Conservation (phyloP, 2,113 vertebrate species). For the Crypturellus undulatus region DNA sequence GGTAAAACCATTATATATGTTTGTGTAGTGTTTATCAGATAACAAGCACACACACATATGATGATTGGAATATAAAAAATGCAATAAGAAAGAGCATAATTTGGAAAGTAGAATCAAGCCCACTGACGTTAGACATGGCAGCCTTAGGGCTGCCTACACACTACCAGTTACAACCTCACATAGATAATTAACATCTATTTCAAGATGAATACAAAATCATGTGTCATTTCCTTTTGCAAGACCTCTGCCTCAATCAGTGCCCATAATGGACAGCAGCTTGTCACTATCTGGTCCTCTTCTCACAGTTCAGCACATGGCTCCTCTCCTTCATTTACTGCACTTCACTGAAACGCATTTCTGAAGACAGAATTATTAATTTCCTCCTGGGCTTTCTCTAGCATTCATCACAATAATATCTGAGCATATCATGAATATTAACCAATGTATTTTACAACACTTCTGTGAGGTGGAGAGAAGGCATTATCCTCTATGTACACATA, state of each 20-base stretch:
- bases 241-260: neutral
- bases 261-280: fast-evolving
- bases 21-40: neutral
- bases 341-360: neutral
- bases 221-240: fast-evolving
- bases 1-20: neutral
- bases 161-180: neutral
- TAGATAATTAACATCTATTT: fast-evolving
- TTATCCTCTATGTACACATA: neutral
- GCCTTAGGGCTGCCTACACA: neutral
- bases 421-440: neutral
- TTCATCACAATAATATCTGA: neutral
- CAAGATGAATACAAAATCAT: fast-evolving
- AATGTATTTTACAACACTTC: neutral
- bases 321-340: fast-evolving
- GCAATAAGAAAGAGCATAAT: neutral
- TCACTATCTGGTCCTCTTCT: neutral
- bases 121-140: neutral
- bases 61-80: neutral
- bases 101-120: neutral
- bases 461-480: neutral
- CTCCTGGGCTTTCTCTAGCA: neutral
- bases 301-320: fast-evolving
- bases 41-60: neutral
- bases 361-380: neutral